These are phyloP conservation scores for Falco concolor DNA, from an alignment of 2,797 vertebrate species.

Conservation along the genomic window DNA sequence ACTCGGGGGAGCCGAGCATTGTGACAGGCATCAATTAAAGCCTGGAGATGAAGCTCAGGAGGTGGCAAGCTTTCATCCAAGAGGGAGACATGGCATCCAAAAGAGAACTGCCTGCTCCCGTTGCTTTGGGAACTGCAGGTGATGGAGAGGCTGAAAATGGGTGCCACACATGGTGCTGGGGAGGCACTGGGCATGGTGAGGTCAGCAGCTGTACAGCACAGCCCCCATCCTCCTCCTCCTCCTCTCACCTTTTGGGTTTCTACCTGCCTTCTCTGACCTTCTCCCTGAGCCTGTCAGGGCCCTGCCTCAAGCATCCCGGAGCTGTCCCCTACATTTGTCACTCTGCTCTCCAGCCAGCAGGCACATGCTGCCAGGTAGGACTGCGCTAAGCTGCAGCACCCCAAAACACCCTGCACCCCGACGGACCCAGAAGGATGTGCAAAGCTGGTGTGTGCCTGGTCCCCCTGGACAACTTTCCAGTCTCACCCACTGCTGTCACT, in stretches of 20 bases:
- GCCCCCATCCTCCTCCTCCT: background rate
- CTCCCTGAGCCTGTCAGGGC: fast-evolving
- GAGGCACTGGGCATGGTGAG: background rate
- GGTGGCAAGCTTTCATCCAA: conserved; percentile 38
- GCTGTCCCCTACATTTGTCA: fast-evolving
- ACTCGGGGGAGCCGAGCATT: background rate
- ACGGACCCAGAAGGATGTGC: background rate
- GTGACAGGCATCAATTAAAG: conserved; percentile 30
- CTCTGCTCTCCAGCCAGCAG: background rate
- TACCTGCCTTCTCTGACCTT: background rate
- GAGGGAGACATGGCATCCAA: background rate
- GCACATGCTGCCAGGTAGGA: background rate
- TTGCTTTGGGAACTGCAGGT: background rate
- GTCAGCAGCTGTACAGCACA: background rate
- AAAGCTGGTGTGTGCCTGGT: background rate
- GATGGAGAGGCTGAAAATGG: background rate
- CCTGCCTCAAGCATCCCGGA: background rate
- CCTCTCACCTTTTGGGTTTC: background rate
- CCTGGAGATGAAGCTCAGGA: background rate
- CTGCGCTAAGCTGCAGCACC: background rate
- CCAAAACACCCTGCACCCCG: background rate
- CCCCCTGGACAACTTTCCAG: background rate
- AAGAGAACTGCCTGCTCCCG: background rate
- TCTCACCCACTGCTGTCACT: background rate
- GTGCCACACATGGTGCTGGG: fast-evolving